Evolutionary conservation across 1,140 invertebrate species (phyloP).

Genomic region (Drosophila kanapiae): DNA sequence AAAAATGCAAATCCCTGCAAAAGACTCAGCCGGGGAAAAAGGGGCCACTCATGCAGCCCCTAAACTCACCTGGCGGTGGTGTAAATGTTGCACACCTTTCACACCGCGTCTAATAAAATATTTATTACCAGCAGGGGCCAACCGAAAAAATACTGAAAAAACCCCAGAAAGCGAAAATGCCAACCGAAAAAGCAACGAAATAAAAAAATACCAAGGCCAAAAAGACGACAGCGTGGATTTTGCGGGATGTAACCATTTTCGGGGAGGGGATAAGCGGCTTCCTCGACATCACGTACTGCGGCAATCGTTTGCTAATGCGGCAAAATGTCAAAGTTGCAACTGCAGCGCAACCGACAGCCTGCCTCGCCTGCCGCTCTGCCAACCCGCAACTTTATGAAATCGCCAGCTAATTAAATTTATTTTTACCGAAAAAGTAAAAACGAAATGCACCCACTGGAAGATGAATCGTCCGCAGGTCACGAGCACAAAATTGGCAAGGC

Average conservation of each 20-base stretch:
- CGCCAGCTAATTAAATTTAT: conserved; percentile 78
- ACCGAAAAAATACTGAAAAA: conserved; percentile 30
- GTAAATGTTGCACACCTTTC: conserved; percentile 65
- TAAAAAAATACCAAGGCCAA: conserved; percentile 25
- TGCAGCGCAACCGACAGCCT: conserved; percentile 19
- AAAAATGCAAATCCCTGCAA: conserved; percentile 63
- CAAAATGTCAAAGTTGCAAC: conserved; percentile 72
- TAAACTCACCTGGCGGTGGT: conserved; percentile 38
- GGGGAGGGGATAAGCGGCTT: not conserved
- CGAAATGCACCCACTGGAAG: conserved; percentile 48
- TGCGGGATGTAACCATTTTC: not conserved
- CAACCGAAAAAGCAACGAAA: conserved; percentile 24
- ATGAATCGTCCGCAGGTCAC: conserved; percentile 67
- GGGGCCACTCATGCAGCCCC: conserved; percentile 26
- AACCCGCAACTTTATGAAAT: conserved; percentile 36
- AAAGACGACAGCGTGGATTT: not conserved
- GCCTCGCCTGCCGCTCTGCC: not conserved
- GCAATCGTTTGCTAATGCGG: conserved; percentile 60
- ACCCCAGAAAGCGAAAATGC: conserved; percentile 14
- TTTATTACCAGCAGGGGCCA: conserved; percentile 58
- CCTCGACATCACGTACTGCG: conserved; percentile 61
- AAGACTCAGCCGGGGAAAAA: conserved; percentile 42
- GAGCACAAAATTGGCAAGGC: conserved; percentile 45
- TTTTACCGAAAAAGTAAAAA: conserved; percentile 39
- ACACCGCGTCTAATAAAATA: conserved; percentile 70